Base-by-base conservation (phyloP, 2,888 invertebrate genomes). In the Dryobota labecula region DNA sequence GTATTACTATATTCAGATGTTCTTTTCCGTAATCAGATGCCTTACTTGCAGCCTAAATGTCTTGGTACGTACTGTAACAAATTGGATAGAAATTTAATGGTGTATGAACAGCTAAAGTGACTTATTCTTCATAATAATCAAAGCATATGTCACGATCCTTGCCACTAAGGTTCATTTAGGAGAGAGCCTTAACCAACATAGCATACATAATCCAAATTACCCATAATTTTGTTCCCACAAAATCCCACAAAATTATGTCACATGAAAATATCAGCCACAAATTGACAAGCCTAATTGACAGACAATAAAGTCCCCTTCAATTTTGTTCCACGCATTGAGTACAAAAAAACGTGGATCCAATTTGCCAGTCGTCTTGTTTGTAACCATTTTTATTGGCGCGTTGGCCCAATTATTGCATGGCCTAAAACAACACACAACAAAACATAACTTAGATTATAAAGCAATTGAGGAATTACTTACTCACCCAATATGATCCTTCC, bases 311-410 rank as follows among this genome's bases (percentile, higher is more conserved):
- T 80, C 80, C 63, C 75, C 80, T 84, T 83, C 84, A 84, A 84
- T 82, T 83, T 84, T 65, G 76, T 78, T 83, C 67, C 73, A 76
- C 83, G 76, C 79, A 80, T 72, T 78, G 82, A 82, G 75, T 75
- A 81, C 60, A 78, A 84, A 80, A 80, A 84, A 86, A 80, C 69
- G 76, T 74, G 70, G 63, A 79, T 81, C 78, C 84, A 81, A 84
- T 88, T 88, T 86, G 80, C 76, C 78, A 78, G 84, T 85, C 83
- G 81, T 80, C 73, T 69, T 80, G 74, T 85, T 83, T 82, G 73
- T 78, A 70, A 70, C 74, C 71, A 84, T 83, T 84, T 87, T 86
- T 86, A 84, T 85, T 80, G 76, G 78, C 33, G 60, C 58, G 74
- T 60, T 76, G 73, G 30, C 69, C 70, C 74, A 82, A 77, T 82